Base-by-base conservation (phyloP, 2,113 vertebrate species). In the Salvelinus fontinalis region DNA sequence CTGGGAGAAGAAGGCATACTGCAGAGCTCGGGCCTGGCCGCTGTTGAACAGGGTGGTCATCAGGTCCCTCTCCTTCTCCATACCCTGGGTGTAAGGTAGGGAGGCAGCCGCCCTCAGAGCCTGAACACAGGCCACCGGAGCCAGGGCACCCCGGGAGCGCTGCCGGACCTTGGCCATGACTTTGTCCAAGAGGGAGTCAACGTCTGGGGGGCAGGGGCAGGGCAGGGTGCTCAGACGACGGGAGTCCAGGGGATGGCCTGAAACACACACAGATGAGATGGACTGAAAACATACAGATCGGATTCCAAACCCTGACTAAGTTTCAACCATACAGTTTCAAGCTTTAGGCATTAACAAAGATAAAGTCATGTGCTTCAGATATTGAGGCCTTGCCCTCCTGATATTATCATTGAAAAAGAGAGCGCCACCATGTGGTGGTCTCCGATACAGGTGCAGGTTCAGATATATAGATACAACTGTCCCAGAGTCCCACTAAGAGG, bases 1-100 rank as follows among this genome's bases (percentile, higher is more conserved):
- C 88, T 99, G 95, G 0, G 96, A 92, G 0, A 98, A 94, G 91
- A 98, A 98, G 1, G 84, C 90, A 71, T 98, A 96, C 83, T 96
- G 96, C 85, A 95, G 85, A 20, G 97, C 96, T 0, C 0, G 92
- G 1, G 96, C 94, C 90, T 99, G 97, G 4, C 91, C 94, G 0
- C 96, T 96, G 2, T 1, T 67, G 69, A 84, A 84, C 31, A 98
- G 95, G n/a, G 91, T 66, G 0, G 0, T 16, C 74, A 96, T 93
- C 51, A 98, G 89, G 71, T 95, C 91, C 18, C 0, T 60, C 78
- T 98, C 97, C 54, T 87, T 89, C 83, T 78, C 67, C 75, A 95
- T 86, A 0, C 96, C 97, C 24, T 88, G 84, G 8, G 75, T 14
- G 1, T 95, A 98, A 18, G 96, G 94, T 74, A 87, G 59, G 16